Conservation (phyloP, 2,888 invertebrate genomes). For the Reticulitermes lucifugus region DNA sequence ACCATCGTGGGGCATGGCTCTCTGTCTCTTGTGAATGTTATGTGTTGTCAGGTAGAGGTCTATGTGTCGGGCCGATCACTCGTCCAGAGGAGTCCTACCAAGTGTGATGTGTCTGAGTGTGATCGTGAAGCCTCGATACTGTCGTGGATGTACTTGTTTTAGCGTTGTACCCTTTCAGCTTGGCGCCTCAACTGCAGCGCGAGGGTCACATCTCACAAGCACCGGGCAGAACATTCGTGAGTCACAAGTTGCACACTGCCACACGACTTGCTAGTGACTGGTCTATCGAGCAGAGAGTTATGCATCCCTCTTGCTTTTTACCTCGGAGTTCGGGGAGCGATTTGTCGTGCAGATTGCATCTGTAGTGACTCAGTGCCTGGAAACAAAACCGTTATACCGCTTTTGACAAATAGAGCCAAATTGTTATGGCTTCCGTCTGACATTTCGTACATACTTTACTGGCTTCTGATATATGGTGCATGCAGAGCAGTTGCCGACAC, state of each 20-base stretch:
- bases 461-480: neutral
- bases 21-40: too few species aligned
- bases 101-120: too few species aligned
- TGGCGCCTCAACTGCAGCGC: neutral
- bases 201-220: neutral
- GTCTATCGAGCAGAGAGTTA: neutral
- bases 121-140: too few species aligned
- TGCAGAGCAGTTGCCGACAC: neutral
- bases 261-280: neutral
- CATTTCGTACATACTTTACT: neutral
- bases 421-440: neutral
- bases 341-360: constrained; percentile 3
- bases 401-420: neutral
- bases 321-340: neutral
- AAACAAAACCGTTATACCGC: neutral
- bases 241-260: neutral
- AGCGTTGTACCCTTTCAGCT: neutral
- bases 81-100: too few species aligned
- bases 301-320: neutral
- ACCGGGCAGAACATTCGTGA: neutral
- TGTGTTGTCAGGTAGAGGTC: too few species aligned
- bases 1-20: too few species aligned
- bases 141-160: neutral
- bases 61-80: too few species aligned
- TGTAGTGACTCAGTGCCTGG: neutral